A percentile compares a stretch with the other conserved stretches of the same genome.
Conservation (phyloP, 1,140 invertebrate species). For the Eupristina koningsbergeri region DNA sequence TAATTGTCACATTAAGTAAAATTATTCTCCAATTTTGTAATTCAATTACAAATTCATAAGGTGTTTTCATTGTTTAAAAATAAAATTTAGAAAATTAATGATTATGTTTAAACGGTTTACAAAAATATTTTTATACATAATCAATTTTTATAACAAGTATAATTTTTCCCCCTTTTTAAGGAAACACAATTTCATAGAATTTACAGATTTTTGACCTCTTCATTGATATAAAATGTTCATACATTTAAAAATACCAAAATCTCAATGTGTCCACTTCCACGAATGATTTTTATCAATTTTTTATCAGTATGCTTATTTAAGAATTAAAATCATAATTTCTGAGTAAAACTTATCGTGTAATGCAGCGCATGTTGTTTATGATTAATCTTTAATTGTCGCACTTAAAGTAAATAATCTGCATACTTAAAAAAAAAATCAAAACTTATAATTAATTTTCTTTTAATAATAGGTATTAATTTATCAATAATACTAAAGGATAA, state of each 20-base stretch:
- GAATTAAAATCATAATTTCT: not conserved
- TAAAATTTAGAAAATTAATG: not conserved
- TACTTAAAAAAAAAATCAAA: not conserved
- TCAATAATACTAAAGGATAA: not conserved
- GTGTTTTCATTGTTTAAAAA: not conserved
- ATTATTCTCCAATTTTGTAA: not conserved
- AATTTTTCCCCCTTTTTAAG: not conserved
- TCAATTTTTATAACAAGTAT: constrained; percentile 15
- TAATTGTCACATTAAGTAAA: not conserved
- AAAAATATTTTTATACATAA: constrained; percentile 19
- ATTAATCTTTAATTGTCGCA: too few species aligned
- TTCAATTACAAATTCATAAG: not conserved
- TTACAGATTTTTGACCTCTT: constrained; percentile 30
- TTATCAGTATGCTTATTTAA: not conserved
- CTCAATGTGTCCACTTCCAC: not conserved
- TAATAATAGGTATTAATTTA: not conserved
- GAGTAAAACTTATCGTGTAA: not conserved
- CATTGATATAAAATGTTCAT: constrained; percentile 8
- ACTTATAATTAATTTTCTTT: not conserved
- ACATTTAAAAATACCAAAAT: not conserved
- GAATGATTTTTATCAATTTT: not conserved
- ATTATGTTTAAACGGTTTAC: not conserved
- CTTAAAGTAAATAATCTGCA: too few species aligned
- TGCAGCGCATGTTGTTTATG: too few species aligned
- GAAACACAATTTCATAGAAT: constrained; percentile 30